A percentile compares a stretch with the other conserved stretches of the same genome.
phyloP scores from a whole-genome alignment of 1,140 invertebrate genomes.

The Drosophila truncata region DNA sequence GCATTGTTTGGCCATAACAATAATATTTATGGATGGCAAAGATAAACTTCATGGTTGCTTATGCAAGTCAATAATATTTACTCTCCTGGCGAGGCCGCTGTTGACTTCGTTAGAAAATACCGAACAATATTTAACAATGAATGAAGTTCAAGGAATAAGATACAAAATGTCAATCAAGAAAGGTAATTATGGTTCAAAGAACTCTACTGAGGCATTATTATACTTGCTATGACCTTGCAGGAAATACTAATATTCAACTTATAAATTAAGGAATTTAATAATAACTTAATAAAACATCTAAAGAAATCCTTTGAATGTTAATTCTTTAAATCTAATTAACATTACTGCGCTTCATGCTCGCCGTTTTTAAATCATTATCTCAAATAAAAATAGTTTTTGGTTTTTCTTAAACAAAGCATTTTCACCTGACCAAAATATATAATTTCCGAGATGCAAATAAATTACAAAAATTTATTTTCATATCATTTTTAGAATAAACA shows the following conservation, averaged over 20 bases:
- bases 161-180: background rate
- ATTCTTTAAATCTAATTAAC: background rate
- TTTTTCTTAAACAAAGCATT: background rate
- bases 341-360: background rate
- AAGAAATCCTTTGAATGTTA: background rate
- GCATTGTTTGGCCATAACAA: slow-evolving; percentile 38
- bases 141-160: background rate
- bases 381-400: background rate
- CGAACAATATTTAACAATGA: background rate
- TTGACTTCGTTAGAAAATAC: slow-evolving; percentile 3
- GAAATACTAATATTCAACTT: background rate
- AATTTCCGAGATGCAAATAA: slow-evolving; percentile 9
- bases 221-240: background rate
- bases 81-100: background rate
- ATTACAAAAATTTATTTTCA: background rate
- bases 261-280: background rate
- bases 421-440: background rate
- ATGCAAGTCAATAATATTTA: slow-evolving; percentile 27
- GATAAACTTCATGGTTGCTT: slow-evolving; percentile 24
- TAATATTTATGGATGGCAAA: slow-evolving; percentile 35
- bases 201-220: background rate
- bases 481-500: slow-evolving; percentile 47
- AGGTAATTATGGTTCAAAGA: background rate
- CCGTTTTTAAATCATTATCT: background rate
- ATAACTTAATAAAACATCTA: background rate